Evolutionary conservation across 1,140 invertebrate species (phyloP).

Genomic region (Parapsyche elsis): DNA sequence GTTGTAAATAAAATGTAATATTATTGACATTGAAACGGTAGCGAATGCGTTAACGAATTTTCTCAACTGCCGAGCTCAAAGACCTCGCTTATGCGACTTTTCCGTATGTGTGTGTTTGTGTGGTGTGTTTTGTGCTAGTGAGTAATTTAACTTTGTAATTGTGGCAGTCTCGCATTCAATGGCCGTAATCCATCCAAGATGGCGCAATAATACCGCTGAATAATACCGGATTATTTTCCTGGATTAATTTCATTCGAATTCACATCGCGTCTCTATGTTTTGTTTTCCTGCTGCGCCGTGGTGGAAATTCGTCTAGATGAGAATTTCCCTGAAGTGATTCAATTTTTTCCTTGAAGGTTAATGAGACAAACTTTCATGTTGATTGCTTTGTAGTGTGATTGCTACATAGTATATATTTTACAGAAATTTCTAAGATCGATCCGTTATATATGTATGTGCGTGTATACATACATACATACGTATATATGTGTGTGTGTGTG

Average conservation of each 20-base stretch:
- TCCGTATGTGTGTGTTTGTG: too few species aligned
- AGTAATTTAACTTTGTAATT: not conserved
- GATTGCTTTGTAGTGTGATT: too few species aligned
- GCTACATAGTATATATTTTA: too few species aligned
- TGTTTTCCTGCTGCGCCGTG: not conserved
- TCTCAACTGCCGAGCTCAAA: not conserved
- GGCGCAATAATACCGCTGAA: not conserved
- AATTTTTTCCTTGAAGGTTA: too few species aligned
- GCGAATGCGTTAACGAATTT: not conserved
- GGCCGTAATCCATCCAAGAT: not conserved
- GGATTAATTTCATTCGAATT: slow-evolving; percentile 34
- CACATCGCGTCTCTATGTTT: not conserved
- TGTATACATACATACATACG: not conserved
- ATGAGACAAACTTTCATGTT: too few species aligned
- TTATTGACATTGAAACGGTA: too few species aligned
- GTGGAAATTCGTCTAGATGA: not conserved
- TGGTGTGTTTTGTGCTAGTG: too few species aligned
- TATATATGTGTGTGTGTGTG: not conserved
- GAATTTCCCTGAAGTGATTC: not conserved
- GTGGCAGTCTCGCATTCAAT: not conserved
- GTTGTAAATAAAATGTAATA: too few species aligned
- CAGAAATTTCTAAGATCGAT: not conserved
- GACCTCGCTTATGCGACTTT: not conserved
- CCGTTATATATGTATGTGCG: not conserved
- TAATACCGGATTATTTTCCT: slow-evolving; percentile 24